Base-by-base conservation (phyloP, 2,797 vertebrate genomes). In the Silurus lanzhouensis region DNA sequence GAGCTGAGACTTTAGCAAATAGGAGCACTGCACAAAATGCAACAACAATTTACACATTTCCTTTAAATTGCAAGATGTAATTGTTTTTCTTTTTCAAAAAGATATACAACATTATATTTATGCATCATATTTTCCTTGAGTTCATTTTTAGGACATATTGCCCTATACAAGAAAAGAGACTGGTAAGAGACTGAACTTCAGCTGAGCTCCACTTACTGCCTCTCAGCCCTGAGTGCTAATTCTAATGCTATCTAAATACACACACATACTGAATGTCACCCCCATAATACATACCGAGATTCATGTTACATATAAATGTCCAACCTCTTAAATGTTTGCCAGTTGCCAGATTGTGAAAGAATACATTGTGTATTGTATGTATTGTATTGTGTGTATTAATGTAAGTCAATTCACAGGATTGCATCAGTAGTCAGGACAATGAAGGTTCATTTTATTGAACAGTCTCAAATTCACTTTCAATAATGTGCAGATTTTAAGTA, bases 11-110 rank as follows among this genome's bases (percentile, higher is more conserved):
- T 74, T 6, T 31, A 60, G 15, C 60, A 44, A 67, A 58, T 9
- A 83, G 64, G 27, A 58, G 15, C 31, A 0, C 83, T 78, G 63
- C 75, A 68, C 10, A 67, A 55, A 78, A 52, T 63, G 57, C 58
- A 46, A 13, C 58, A 20, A 3, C 38, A 15, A 63, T 84, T 55
- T 84, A 70, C 0, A 38, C 79, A 14, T n/a, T 78, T 68, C 83
- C 76, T 1, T 70, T 22, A 68, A 60, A 68, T 27, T 60, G 83
- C 78, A 84, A 84, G 83, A 55, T 58, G 52, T 38, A 13, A 25
- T 60, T 5, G 3, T 55, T 55, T 64, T 61, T 5, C 3, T 20
- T 84, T 72, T 52, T 19, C 4, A 27, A 83, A 31, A 76, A 55
- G 13, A 75, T 52, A 25, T 19, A 27, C 12, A 74, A 2, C 46